phyloP scores from a whole-genome alignment of 2,797 vertebrate species.

The Fundulus diaphanus region DNA sequence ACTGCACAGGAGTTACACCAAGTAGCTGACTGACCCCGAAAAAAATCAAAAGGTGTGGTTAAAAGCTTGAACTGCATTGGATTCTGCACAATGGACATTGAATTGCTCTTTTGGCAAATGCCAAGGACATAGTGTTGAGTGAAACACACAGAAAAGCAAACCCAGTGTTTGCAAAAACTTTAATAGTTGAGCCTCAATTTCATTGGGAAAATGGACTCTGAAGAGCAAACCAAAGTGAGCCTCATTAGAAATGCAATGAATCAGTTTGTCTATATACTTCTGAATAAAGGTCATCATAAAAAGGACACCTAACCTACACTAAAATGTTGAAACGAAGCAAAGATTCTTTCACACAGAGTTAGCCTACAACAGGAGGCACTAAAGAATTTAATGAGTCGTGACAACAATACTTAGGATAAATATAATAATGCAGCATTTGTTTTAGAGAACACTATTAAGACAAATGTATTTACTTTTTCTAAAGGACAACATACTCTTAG shows the following conservation, averaged over 20 bases:
- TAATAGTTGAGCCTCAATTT: neutral
- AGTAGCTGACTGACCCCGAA: neutral
- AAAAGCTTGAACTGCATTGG: neutral
- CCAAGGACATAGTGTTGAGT: neutral
- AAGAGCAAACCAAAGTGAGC: neutral
- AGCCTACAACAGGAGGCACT: neutral
- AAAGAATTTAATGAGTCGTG: neutral
- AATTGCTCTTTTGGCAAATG: neutral
- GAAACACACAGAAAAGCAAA: neutral
- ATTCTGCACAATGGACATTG: neutral
- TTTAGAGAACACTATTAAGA: neutral
- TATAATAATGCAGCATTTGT: neutral
- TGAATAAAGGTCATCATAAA: constrained; percentile 1
- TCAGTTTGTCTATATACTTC: constrained; percentile 1
- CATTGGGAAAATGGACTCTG: neutral
- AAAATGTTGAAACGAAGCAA: neutral
- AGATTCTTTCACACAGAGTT: neutral
- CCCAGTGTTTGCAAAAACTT: neutral
- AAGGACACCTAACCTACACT: neutral
- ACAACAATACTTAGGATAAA: neutral
- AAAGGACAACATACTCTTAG: neutral
- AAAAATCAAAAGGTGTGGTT: neutral
- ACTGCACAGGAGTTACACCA: no score
- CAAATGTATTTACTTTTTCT: neutral
- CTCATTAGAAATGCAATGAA: constrained; percentile 2